These are phyloP conservation scores for Chaetodon trifascialis DNA, from an alignment of 2,113 vertebrate species.

Conservation along the genomic window DNA sequence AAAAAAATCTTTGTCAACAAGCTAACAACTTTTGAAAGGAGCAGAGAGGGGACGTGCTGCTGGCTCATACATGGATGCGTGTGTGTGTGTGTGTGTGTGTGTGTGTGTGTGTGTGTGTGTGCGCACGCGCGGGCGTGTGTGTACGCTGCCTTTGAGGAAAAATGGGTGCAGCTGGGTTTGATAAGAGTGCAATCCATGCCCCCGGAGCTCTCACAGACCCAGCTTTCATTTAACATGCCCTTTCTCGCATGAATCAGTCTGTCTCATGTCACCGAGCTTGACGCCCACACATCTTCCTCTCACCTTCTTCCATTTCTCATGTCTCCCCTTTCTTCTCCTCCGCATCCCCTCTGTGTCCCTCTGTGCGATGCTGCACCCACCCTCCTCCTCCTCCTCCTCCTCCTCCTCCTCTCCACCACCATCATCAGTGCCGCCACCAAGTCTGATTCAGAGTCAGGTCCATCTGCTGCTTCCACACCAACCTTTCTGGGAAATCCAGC, in stretches of 20 bases:
- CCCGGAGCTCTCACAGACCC: slow-evolving; percentile 51
- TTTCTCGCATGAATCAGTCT: slow-evolving; percentile 63
- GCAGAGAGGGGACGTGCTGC: slow-evolving; percentile 22
- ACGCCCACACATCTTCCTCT: slow-evolving; percentile 54
- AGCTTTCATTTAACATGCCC: slow-evolving; percentile 70
- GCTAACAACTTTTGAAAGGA: slow-evolving; percentile 40
- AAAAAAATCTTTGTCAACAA: slow-evolving; percentile 33
- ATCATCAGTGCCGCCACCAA: slow-evolving; percentile 4
- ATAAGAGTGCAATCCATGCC: slow-evolving; percentile 50
- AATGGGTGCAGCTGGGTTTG: slow-evolving; percentile 51
- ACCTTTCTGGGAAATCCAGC: slow-evolving; percentile 29
- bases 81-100: slow-evolving; percentile 21
- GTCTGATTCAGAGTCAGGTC: slow-evolving; percentile 60
- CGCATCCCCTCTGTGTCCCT: background rate
- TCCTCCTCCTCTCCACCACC: background rate
- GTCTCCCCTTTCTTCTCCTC: slow-evolving; percentile 33
- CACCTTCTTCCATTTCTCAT: slow-evolving; percentile 40
- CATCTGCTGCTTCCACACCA: slow-evolving; percentile 42
- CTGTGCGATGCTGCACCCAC: slow-evolving; percentile 19
- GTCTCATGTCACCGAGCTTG: slow-evolving; percentile 62
- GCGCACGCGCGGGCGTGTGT: slow-evolving; percentile 4
- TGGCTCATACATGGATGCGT: slow-evolving; percentile 12
- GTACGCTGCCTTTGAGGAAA: slow-evolving; percentile 39
- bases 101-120: slow-evolving; percentile 21
- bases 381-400: slow-evolving; percentile 7